Conservation (phyloP, 2,888 invertebrate genomes). For the Encarsia formosa region DNA sequence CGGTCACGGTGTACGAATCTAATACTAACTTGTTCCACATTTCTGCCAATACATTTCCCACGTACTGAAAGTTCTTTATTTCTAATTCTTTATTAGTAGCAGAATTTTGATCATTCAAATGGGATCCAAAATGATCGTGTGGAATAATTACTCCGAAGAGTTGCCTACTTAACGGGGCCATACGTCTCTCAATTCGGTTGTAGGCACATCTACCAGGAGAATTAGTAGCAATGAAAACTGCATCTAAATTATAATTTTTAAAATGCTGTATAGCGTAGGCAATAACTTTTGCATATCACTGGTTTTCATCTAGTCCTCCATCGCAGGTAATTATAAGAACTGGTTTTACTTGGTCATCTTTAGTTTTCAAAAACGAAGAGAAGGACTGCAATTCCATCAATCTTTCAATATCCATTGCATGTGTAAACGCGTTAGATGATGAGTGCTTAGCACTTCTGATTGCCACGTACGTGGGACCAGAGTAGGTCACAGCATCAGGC, state of each 20-base stretch:
- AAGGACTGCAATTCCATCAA: background rate
- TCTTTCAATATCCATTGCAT: conserved; percentile 8
- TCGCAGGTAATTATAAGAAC: conserved; percentile 27
- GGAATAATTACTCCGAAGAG: conserved; percentile 36
- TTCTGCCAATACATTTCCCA: conserved; percentile 39
- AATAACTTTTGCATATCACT: conserved; percentile 22
- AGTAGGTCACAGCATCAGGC: conserved; percentile 43
- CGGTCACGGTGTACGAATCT: conserved; percentile 30
- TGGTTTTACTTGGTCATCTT: conserved; percentile 7
- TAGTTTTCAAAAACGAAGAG: conserved; percentile 2
- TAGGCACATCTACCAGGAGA: conserved; percentile 19
- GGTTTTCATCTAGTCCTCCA: conserved; percentile 23
- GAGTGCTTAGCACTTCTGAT: conserved; percentile 37
- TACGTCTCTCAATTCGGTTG: conserved; percentile 35
- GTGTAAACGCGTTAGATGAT: conserved; percentile 33
- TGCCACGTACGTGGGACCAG: conserved; percentile 50
- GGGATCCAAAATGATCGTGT: conserved; percentile 37
- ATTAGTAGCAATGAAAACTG: conserved; percentile 24
- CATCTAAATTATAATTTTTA: conserved; percentile 22
- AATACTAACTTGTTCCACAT: conserved; percentile 38
- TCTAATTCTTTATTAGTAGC: conserved; percentile 39
- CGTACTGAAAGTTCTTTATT: conserved; percentile 40
- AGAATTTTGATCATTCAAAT: conserved; percentile 34
- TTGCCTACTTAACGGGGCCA: conserved; percentile 35
- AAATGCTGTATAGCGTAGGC: conserved; percentile 22